These are phyloP conservation scores for Myripristis jacobus DNA, from an alignment of 2,797 vertebrate genomes.

Conservation along the genomic window DNA sequence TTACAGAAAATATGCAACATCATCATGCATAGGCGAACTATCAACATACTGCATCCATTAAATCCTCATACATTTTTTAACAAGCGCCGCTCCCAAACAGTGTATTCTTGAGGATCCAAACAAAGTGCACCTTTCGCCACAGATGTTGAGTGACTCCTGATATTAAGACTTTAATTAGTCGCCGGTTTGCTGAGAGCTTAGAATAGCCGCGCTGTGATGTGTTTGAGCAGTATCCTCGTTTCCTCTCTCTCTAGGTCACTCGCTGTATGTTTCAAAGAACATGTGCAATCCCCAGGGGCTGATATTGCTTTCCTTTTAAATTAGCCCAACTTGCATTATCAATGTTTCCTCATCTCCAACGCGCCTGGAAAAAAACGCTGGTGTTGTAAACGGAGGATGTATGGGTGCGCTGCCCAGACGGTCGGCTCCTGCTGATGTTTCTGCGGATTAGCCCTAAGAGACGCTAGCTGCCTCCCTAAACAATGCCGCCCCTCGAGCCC, in stretches of 20 bases:
- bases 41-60: conserved; percentile 50
- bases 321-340: conserved; percentile 51
- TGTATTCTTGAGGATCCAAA: conserved; percentile 46
- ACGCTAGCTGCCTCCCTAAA: conserved; percentile 62
- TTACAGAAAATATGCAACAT: conserved; percentile 54
- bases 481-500: conserved; percentile 60
- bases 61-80: conserved; percentile 67
- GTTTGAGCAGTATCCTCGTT: conserved; percentile 44
- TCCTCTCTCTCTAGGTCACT: conserved; percentile 25
- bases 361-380: conserved; percentile 35
- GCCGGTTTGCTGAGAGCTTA: conserved; percentile 28
- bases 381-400: conserved; percentile 47
- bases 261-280: conserved; percentile 43
- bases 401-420: conserved; percentile 35
- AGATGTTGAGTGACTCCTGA: conserved; percentile 50
- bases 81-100: conserved; percentile 53
- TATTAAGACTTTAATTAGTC: conserved; percentile 60
- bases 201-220: conserved; percentile 46
- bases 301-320: conserved; percentile 45
- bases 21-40: conserved; percentile 43
- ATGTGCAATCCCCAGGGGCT: conserved; percentile 45
- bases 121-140: conserved; percentile 44
- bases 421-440: conserved; percentile 51
- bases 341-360: conserved; percentile 37
- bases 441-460: conserved; percentile 65